Conservation (phyloP, 2,113 vertebrate species). For the Grantiella picta region DNA sequence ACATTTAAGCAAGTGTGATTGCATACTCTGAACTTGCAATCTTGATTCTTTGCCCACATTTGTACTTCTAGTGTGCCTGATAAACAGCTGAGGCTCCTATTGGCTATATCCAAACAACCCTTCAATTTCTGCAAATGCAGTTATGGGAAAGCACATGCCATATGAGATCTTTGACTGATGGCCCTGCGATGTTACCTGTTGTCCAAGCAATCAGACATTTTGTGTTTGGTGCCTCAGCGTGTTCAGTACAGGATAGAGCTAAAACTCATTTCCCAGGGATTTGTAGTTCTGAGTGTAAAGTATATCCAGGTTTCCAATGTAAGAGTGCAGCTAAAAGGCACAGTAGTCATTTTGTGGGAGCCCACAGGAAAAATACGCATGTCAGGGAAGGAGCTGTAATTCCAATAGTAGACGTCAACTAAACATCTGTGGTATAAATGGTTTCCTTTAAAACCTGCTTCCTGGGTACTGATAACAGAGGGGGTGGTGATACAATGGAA, state of each 20-base stretch:
- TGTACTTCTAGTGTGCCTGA: background rate
- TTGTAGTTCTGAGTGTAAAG: background rate
- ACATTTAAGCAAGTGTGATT: background rate
- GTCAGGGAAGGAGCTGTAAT: background rate
- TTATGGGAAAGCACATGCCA: background rate
- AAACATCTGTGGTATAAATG: background rate
- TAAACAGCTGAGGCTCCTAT: background rate
- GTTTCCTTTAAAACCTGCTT: background rate
- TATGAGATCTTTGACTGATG: background rate
- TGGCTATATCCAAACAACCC: background rate
- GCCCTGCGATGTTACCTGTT: background rate
- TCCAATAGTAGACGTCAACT: background rate
- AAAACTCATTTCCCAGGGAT: background rate
- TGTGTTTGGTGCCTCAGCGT: background rate
- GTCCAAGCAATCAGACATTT: background rate
- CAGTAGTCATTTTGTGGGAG: background rate
- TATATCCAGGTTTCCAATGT: background rate
- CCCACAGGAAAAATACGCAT: background rate
- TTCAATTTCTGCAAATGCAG: background rate
- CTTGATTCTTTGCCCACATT: background rate
- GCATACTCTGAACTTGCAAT: background rate
- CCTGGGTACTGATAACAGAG: background rate
- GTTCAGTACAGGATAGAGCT: background rate
- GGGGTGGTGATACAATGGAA: background rate
- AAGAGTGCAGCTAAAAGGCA: background rate